phyloP scores from a whole-genome alignment of 2,888 invertebrate genomes.

The Scaptomyza polygonia region DNA sequence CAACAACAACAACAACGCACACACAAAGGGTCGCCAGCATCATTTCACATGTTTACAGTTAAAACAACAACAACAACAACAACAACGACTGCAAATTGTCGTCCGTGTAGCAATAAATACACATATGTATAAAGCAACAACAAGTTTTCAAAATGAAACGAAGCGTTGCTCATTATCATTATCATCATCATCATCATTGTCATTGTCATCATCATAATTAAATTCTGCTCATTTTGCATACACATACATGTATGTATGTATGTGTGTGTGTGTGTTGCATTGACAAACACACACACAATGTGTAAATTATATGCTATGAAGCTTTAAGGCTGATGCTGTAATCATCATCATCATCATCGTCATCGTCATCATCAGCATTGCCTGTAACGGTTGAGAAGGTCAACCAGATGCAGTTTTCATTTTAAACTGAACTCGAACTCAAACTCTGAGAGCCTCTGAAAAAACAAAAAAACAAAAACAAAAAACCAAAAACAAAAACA shows the following conservation, averaged over 20 bases:
- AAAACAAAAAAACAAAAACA: background rate
- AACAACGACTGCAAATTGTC: constrained; percentile 46
- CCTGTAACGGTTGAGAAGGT: constrained; percentile 75
- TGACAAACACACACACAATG: constrained; percentile 46
- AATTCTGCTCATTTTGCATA: constrained; percentile 46
- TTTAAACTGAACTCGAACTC: constrained; percentile 24
- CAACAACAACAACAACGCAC: constrained; percentile 24
- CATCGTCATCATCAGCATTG: constrained; percentile 1
- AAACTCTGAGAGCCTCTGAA: background rate
- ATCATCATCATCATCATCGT: constrained; percentile 11
- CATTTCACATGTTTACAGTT: constrained; percentile 65
- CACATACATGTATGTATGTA: constrained; percentile 5
- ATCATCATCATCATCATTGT: constrained; percentile 15
- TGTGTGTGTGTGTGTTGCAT: constrained; percentile 23
- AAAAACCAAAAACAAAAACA: too few relatives aligned
- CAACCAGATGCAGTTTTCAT: constrained; percentile 69
- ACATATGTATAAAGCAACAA: constrained; percentile 28
- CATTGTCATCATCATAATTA: constrained; percentile 31
- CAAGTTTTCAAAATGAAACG: constrained; percentile 47
- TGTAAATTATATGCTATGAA: constrained; percentile 35
- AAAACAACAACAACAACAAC: constrained; percentile 41
- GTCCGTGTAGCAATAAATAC: constrained; percentile 58
- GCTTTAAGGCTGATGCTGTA: constrained; percentile 64
- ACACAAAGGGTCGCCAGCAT: constrained; percentile 53
- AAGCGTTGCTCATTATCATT: constrained; percentile 49